Base-by-base conservation (phyloP, 1,140 invertebrate genomes). In the Rhopalosiphum padi region DNA sequence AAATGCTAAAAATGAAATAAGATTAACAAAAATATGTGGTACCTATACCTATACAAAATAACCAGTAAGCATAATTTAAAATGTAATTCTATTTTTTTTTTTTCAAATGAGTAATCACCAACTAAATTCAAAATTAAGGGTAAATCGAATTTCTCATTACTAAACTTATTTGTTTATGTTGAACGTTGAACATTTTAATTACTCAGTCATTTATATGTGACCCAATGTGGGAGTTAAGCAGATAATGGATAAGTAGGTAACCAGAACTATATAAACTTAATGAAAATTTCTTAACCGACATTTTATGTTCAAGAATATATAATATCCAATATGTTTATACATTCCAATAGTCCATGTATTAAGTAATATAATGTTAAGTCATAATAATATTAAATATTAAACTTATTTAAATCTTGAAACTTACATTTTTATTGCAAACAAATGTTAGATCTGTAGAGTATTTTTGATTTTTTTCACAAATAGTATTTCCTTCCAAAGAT, bases 401-500 rank as follows among this genome's bases (percentile, higher is more conserved):
- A 46, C 30, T 90, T 60, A 68, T 25, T 60, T 68, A 25, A 87
- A 87, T 21, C 23, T 46, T 90, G 0, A n/a, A n/a, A 55, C 82
- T 93, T 53, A 93, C 91, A 86, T 30, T 86, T 86, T 93, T 86
- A n/a, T 93, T 41, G 25, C 91, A 93, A 18, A 85, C 37, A 53
- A 86, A 93, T 25, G 23, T 86, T 86, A 93, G 21, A 30, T 93
- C 48, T 55, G 91, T 86, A 1, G 48, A 41, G 35, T 41, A 41
- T 55, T 93, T 93, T 86, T 55, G 9, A 93, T 37, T 53, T 25
- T 41, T 53, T 53, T 83, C 46, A 55, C 91, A 93, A 53, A 85
- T n/a, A 55, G 48, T 37, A 55, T 55, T 41, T 18, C 91, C 82
- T 86, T 93, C 91, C n/a, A 93, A 55, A n/a, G 82, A 55, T 15